Conservation (phyloP, 2,888 invertebrate genomes). For the Pelosia muscerda region DNA sequence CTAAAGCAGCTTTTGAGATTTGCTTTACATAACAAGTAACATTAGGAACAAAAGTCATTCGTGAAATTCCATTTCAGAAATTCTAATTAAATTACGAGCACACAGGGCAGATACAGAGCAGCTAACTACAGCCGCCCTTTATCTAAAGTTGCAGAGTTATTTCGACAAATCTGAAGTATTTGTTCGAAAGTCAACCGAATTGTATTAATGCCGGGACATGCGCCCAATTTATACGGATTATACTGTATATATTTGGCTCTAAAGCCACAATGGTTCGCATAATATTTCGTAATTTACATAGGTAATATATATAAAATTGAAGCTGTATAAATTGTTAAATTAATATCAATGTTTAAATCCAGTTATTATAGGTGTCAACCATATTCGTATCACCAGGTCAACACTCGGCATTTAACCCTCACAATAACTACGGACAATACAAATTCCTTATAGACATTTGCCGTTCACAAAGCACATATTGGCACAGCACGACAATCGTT, state of each 20-base stretch:
- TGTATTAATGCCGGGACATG: constrained; percentile 61
- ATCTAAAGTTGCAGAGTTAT: constrained; percentile 75
- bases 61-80: constrained; percentile 74
- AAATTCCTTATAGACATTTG: constrained; percentile 32
- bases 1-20: constrained; percentile 56
- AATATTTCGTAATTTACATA: constrained; percentile 42
- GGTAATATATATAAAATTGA: constrained; percentile 26
- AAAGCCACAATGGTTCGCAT: constrained; percentile 37
- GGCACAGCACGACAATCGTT: constrained; percentile 49
- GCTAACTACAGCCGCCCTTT: constrained; percentile 71
- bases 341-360: constrained; percentile 21
- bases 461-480: constrained; percentile 38
- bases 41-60: constrained; percentile 72
- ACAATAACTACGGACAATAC: constrained; percentile 32
- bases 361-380: constrained; percentile 20
- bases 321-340: constrained; percentile 16
- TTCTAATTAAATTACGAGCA: constrained; percentile 78
- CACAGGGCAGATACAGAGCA: constrained; percentile 59
- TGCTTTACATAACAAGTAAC: constrained; percentile 63
- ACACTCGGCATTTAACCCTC: constrained; percentile 28
- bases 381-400: constrained; percentile 3
- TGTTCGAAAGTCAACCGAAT: constrained; percentile 65
- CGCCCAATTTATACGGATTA: constrained; percentile 59
- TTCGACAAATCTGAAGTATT: constrained; percentile 76
- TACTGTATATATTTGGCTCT: constrained; percentile 57